Percentiles rank a stretch among this genome's conserved stretches.
phyloP scores from a whole-genome alignment of 1,140 invertebrate genomes.

The Penaeus vannamei region DNA sequence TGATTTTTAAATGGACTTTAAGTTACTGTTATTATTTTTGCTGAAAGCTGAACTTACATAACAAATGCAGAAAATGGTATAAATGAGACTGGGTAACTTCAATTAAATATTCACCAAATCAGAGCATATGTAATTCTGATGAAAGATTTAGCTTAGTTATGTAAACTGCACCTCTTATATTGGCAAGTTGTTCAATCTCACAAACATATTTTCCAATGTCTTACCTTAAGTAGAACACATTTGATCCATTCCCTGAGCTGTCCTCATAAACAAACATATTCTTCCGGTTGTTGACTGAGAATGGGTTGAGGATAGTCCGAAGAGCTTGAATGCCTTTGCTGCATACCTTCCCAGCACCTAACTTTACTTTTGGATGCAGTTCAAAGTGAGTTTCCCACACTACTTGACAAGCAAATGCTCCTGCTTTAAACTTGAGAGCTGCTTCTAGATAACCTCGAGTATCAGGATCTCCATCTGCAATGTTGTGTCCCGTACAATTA shows the following conservation, averaged over 20 bases:
- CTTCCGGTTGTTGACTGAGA: constrained; percentile 82
- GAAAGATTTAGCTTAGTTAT: no score
- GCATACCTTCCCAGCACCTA: constrained; percentile 68
- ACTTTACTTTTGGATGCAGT: constrained; percentile 82
- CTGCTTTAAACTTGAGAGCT: constrained; percentile 76
- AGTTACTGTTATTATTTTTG: no score
- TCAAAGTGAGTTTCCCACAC: constrained; percentile 82
- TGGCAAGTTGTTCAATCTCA: no score
- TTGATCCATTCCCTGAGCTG: constrained; percentile 74
- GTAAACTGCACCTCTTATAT: no score
- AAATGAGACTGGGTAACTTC: not conserved
- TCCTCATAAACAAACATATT: constrained; percentile 89
- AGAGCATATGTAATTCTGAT: no score
- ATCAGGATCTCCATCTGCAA: constrained; percentile 69
- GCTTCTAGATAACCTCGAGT: constrained; percentile 73
- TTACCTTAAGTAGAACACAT: constrained; percentile 68
- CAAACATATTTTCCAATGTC: not conserved
- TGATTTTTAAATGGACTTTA: no score
- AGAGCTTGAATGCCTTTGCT: constrained; percentile 74
- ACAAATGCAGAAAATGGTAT: not conserved
- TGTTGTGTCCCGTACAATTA: constrained; percentile 29
- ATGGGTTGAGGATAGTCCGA: constrained; percentile 80
- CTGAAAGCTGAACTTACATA: not conserved
- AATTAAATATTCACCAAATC: no score
- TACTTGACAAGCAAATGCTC: constrained; percentile 82